These are phyloP conservation scores for Deilephila elpenor DNA, from an alignment of 2,888 invertebrate genomes.

Conservation along the genomic window DNA sequence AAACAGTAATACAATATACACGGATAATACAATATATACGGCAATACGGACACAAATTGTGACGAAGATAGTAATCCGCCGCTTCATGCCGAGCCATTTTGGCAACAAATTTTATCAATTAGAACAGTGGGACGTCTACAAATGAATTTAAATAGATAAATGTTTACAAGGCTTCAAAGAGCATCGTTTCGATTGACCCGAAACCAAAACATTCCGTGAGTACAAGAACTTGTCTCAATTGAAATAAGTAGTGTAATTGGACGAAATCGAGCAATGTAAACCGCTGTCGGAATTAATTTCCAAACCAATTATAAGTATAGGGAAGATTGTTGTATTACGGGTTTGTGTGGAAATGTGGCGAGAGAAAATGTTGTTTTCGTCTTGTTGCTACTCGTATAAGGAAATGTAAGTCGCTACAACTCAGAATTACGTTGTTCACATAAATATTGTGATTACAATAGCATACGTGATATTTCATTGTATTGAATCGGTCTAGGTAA, in stretches of 20 bases:
- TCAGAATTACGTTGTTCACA: no score
- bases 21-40: background rate
- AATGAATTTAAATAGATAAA: slow-evolving; percentile 28
- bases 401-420: no score
- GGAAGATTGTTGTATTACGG: background rate
- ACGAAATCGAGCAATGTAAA: slow-evolving; percentile 19
- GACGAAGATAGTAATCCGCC: slow-evolving; percentile 21
- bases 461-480: no score
- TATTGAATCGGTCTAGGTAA: no score
- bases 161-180: slow-evolving; percentile 26
- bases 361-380: no score
- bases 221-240: slow-evolving; percentile 28
- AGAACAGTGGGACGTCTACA: slow-evolving; percentile 28
- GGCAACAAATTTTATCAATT: slow-evolving; percentile 31
- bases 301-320: background rate
- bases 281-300: background rate
- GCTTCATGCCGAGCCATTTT: slow-evolving; percentile 14
- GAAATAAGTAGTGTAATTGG: slow-evolving; percentile 27
- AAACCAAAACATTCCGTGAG: slow-evolving; percentile 30
- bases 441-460: no score
- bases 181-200: slow-evolving; percentile 26
- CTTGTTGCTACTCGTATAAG: no score
- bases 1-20: slow-evolving; percentile 2
- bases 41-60: slow-evolving; percentile 14
- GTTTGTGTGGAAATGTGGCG: background rate